A percentile compares a stretch with the other conserved stretches of the same genome.
phyloP scores from a whole-genome alignment of 2,888 invertebrate genomes.

The Vesta saturnalis region DNA sequence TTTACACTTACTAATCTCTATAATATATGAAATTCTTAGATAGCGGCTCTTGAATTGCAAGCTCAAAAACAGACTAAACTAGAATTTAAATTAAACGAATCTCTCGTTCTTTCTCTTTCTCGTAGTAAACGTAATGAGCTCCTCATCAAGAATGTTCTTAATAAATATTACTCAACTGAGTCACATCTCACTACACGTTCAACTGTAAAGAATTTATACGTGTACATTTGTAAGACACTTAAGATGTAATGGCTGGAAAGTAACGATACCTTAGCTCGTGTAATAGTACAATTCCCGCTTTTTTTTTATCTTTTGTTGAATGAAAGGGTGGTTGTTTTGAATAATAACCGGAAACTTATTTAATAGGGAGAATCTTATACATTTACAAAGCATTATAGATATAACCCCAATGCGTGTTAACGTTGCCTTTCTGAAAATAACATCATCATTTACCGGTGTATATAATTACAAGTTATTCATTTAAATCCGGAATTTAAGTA shows the following conservation, averaged over 20 bases:
- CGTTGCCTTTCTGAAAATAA: background rate
- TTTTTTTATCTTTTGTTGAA: conserved; percentile 24
- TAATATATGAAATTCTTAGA: background rate
- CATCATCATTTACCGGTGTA: conserved; percentile 20
- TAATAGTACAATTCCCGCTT: conserved; percentile 3
- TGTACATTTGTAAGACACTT: conserved; percentile 53
- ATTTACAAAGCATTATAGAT: background rate
- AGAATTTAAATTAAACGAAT: conserved; percentile 1
- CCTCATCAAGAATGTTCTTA: conserved; percentile 40
- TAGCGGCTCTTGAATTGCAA: background rate
- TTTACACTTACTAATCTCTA: conserved; percentile 11
- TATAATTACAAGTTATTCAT: conserved; percentile 28
- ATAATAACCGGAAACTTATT: conserved; percentile 14
- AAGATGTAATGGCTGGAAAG: conserved; percentile 49
- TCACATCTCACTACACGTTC: conserved; percentile 48
- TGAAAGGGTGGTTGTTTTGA: conserved; percentile 19
- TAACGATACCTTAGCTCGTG: conserved; percentile 46
- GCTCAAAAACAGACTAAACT: background rate
- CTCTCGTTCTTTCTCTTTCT: background rate
- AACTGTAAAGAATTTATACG: conserved; percentile 53
- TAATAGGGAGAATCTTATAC: background rate
- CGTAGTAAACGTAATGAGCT: background rate
- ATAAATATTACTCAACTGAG: conserved; percentile 49
- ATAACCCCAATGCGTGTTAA: conserved; percentile 7
- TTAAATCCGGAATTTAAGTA: conserved; percentile 28